Evolutionary conservation across 2,113 vertebrate species (phyloP).

Genomic region (Alligator mississippiensis): DNA sequence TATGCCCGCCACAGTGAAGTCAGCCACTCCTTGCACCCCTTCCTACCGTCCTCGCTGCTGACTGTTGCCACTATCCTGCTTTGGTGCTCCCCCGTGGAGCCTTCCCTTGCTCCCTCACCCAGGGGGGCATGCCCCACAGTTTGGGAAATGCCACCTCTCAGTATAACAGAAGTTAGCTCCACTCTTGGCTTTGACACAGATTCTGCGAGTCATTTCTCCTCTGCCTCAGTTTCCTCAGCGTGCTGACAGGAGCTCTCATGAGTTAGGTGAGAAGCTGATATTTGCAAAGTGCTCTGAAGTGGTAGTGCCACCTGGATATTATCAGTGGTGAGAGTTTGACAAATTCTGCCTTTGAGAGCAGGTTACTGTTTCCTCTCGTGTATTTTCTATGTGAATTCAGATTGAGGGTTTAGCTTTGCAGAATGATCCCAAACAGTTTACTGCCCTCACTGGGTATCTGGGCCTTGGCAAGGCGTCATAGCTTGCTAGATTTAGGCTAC

Average conservation of each 20-base stretch:
- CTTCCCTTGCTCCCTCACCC: no score
- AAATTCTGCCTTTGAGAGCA: neutral
- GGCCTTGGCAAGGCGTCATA: neutral
- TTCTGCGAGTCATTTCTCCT: neutral
- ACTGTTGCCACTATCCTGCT: no score
- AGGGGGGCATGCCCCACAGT: no score
- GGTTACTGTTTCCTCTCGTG: no score
- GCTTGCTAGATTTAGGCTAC: neutral
- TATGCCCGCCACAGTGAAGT: no score
- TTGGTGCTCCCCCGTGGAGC: no score
- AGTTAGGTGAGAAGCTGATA: neutral
- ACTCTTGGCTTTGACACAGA: neutral
- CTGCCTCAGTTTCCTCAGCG: neutral
- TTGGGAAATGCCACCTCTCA: neutral
- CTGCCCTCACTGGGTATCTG: neutral
- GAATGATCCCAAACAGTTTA: neutral
- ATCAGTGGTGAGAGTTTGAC: neutral
- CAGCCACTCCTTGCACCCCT: no score
- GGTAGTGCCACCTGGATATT: neutral
- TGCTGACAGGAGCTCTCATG: neutral
- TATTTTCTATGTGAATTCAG: neutral
- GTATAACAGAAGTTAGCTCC: neutral
- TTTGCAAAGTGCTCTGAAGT: neutral
- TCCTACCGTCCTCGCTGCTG: no score
- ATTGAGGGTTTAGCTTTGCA: neutral